Evolutionary conservation across 1,140 invertebrate species (phyloP).

Genomic region (Drosophila suzukii): DNA sequence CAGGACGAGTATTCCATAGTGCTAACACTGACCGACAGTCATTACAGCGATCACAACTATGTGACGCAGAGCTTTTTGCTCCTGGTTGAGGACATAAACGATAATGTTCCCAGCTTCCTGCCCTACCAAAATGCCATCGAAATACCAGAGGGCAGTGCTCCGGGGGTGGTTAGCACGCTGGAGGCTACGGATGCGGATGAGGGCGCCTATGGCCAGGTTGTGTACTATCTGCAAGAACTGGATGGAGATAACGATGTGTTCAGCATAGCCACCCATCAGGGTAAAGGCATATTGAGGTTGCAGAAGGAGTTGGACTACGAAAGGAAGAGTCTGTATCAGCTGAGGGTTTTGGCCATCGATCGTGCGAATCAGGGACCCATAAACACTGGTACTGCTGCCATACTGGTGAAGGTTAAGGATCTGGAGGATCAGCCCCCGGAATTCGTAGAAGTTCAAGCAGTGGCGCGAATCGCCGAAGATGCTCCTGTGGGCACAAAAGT

Average conservation of each 20-base stretch:
- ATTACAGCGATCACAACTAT: constrained; percentile 93
- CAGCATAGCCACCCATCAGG: constrained; percentile 92
- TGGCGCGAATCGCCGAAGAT: constrained; percentile 95
- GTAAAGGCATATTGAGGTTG: constrained; percentile 93
- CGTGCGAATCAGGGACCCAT: constrained; percentile 90
- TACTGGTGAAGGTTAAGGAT: constrained; percentile 94
- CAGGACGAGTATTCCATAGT: constrained; percentile 95
- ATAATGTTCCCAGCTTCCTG: constrained; percentile 94
- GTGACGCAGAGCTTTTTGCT: constrained; percentile 95
- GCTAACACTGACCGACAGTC: constrained; percentile 94
- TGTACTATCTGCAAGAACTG: constrained; percentile 90
- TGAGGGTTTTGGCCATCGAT: constrained; percentile 93
- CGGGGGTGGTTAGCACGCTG: constrained; percentile 90
- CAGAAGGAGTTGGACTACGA: constrained; percentile 94
- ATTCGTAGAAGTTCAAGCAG: constrained; percentile 93
- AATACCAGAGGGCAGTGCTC: constrained; percentile 91
- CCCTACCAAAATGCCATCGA: constrained; percentile 93
- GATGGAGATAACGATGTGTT: constrained; percentile 93
- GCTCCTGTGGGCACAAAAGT: constrained; percentile 91
- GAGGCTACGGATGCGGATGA: constrained; percentile 95
- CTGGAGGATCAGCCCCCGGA: constrained; percentile 96
- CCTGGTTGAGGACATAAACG: constrained; percentile 96
- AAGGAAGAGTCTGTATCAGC: constrained; percentile 93
- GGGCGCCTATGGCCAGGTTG: constrained; percentile 95
- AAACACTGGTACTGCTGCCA: constrained; percentile 94